Evolutionary conservation across 2,113 vertebrate species (phyloP), one percentile per base, ranked within the genome.

Genomic region (Melospiza georgiana): DNA sequence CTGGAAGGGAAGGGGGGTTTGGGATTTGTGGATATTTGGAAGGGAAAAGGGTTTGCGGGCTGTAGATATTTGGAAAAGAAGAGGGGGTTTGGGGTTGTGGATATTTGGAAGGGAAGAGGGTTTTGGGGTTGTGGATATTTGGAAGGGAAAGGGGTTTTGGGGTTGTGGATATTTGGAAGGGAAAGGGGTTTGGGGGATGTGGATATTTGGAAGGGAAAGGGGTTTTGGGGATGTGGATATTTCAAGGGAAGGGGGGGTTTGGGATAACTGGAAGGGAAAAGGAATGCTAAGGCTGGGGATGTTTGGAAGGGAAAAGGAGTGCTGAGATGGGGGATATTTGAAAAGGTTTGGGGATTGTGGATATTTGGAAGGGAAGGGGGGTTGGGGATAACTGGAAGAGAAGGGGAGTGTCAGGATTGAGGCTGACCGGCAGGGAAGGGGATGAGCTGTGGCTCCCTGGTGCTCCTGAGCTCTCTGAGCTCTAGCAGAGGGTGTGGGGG

Each of bases 81-180:
- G 3, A 1, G 6, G 9, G 4, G 4, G 8, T 7, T 31, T 21
- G 51, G 20, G 4, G 4, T 23, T 23, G 33, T n/a, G 4, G 21
- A 3, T n/a, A 22, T n/a, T 57, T 33, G 19, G 31, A 1, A 55
- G 30, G 30, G 10, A 4, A 33, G 12, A 31, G 30, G 31, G 15
- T 3, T 10, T 28, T 10, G 15, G 61, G 24, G 5, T 12, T 20
- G 19, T 9, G 23, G 30, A 10, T 43, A 6, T 5, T 18, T 13
- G 30, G 35, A 3, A 41, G 5, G 23, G 17, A 33, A 63, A 63
- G 43, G 19, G 19, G 44, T 46, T 46, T 46, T 5, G 39, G 39
- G 39, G 39, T 5, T 39, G 23, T 8, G 58, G 59, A n/a, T n/a
- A n/a, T n/a, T n/a, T n/a, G 39, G 12, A 39, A 39, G 39, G 23